Conservation (phyloP, 2,797 vertebrate genomes). For the Monodelphis domestica region DNA sequence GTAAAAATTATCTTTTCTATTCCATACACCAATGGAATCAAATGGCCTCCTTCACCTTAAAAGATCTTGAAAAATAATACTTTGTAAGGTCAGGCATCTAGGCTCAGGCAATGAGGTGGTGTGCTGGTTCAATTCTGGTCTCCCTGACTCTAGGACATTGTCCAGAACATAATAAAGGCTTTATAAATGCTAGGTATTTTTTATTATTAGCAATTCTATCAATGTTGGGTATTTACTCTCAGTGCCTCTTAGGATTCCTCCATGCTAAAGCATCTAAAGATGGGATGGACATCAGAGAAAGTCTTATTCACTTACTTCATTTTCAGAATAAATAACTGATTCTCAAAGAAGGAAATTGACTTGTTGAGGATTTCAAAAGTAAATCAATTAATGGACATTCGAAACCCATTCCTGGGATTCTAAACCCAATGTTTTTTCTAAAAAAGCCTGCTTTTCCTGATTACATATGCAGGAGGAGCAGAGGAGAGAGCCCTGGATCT, state of each 20-base stretch:
- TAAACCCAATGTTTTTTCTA: background rate
- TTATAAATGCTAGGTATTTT: background rate
- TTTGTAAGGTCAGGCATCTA: background rate
- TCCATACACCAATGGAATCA: background rate
- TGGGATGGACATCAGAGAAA: background rate
- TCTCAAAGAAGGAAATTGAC: background rate
- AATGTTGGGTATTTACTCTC: background rate
- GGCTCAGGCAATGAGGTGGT: background rate
- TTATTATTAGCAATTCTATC: background rate
- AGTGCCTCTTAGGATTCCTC: background rate
- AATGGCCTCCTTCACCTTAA: background rate
- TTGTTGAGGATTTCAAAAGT: background rate
- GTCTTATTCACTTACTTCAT: background rate
- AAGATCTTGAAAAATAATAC: background rate
- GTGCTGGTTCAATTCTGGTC: too few relatives aligned
- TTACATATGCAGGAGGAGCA: background rate
- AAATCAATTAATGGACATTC: background rate
- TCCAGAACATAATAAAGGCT: background rate
- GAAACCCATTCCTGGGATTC: background rate
- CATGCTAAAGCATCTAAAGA: background rate
- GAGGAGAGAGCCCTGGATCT: background rate
- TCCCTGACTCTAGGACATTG: too few relatives aligned
- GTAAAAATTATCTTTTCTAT: background rate
- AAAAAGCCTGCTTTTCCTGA: background rate
- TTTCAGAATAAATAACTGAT: background rate